Evolutionary conservation across 2,888 invertebrate genomes (phyloP), one percentile per base, ranked within the genome.

Genomic region (Schizaphis graminum): DNA sequence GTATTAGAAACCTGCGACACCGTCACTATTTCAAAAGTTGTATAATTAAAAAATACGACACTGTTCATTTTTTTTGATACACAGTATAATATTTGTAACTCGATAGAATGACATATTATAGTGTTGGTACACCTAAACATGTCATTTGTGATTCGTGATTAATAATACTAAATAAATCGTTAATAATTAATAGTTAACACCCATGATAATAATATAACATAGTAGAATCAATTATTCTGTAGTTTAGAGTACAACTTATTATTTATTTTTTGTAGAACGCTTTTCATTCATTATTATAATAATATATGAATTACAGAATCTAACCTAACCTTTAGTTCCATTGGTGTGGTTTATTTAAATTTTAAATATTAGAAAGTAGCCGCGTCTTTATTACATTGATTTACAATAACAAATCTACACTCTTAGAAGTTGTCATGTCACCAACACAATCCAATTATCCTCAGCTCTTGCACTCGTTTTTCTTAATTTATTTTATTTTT

Each of bases 361-460:
- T 77, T 77, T 21, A 35, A 77, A 77, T 77, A 77, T 35, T 77
- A 21, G 7, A 49, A 13, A 87, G n/a, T 7, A 49, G 16, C n/a
- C 49, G 21, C n/a, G 28, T 49, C n/a, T 21, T 3, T 10, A 21
- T 21, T 16, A 87, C 21, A 7, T 87, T 21, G 49, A 49, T 49
- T n/a, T 49, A n/a, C n/a, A 49, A 3, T n/a, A 49, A 49, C n/a
- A 87, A 49, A 87, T 87, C n/a, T n/a, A 49, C 3, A 16, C 8
- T n/a, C 49, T n/a, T n/a, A n/a, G 10, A 21, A 86, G 21, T 49
- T 49, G 49, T 49, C n/a, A n/a, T 87, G 49, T 87, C 49, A 49
- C n/a, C 87, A 87, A 87, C 49, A 49, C 47, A 87, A 49, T 87
- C 86, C 86, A 87, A 49, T 49, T 49, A 49, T 49, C 28, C 86